Evolutionary conservation across 2,113 vertebrate genomes (phyloP), one percentile per base, ranked within the genome.

Genomic region (Leucosticte australis): DNA sequence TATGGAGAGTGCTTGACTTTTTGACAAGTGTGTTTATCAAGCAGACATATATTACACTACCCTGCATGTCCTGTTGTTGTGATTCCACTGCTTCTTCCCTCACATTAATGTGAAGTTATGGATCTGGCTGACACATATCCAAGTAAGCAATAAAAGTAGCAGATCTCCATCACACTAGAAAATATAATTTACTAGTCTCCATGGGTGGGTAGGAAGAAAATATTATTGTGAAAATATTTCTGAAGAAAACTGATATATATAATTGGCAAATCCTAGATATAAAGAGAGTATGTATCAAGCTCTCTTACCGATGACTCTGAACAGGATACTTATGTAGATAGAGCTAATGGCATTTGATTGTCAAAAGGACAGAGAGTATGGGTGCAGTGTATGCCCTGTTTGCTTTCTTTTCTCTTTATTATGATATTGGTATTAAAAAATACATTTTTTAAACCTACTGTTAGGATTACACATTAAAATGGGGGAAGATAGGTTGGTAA

Each of bases 21-120:
- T 63, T 96, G 81, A 91, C 80, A 92, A 94, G 31, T 49, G 47
- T 92, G 68, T 96, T 94, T 91, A 60, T 94, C 91, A 95, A 46
- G 70, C 76, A 21, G 49, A 78, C 20, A 10, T 89, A 30, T 81
- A 42, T 83, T 81, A 53, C 33, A 68, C 31, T 41, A n/a, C 70
- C 79, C 56, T 92, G 44, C 21, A 69, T 3, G 20, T 96, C 92
- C 77, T 80, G 57, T 53, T 95, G 74, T 76, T 82, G 69, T 80
- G 65, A 87, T 82, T 90, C 83, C 87, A 67, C 80, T 83, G 59
- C 62, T 93, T 92, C 39, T 90, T 90, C 60, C 27, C 31, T 67
- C 56, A 57, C 26, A 31, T 20, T 82, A 41, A 70, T 60, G 41
- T 46, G 65, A 89, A 92, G 42, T 80, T 53, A 42, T 20, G 57